Percentiles rank a stretch among this genome's conserved stretches.
These are phyloP conservation scores for Phataginus tricuspis DNA, from an alignment of 2,797 vertebrate species.

Conservation along the genomic window DNA sequence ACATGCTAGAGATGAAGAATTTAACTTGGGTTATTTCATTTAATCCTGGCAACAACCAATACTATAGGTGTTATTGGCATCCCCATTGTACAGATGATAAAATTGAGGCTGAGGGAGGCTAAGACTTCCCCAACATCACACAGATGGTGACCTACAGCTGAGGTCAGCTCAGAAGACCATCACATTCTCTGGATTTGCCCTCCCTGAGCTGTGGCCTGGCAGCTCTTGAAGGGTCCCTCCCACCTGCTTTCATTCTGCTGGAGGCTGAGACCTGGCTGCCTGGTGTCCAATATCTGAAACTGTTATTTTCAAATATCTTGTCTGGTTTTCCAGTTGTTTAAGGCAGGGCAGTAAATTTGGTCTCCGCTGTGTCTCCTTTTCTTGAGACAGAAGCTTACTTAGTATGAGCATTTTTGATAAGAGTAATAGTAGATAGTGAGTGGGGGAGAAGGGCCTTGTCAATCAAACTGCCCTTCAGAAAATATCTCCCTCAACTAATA, in stretches of 20 bases:
- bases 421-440: neutral
- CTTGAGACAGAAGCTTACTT: neutral
- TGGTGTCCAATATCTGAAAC: neutral
- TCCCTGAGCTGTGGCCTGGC: rapidly evolving
- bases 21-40: neutral
- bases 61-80: rapidly evolving
- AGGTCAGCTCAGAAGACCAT: neutral
- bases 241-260: neutral
- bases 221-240: rapidly evolving
- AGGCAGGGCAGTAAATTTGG: neutral
- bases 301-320: neutral
- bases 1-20: neutral
- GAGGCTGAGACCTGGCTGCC: neutral
- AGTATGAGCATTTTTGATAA: neutral
- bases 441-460: neutral
- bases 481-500: neutral
- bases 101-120: neutral
- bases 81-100: neutral
- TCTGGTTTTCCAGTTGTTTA: neutral
- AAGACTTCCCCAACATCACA: neutral
- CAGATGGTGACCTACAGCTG: neutral
- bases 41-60: neutral
- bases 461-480: neutral
- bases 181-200: too few species aligned
- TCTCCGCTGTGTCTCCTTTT: neutral